Evolutionary conservation across 1,140 invertebrate species (phyloP).

Genomic region (Pentalonia nigronervosa): DNA sequence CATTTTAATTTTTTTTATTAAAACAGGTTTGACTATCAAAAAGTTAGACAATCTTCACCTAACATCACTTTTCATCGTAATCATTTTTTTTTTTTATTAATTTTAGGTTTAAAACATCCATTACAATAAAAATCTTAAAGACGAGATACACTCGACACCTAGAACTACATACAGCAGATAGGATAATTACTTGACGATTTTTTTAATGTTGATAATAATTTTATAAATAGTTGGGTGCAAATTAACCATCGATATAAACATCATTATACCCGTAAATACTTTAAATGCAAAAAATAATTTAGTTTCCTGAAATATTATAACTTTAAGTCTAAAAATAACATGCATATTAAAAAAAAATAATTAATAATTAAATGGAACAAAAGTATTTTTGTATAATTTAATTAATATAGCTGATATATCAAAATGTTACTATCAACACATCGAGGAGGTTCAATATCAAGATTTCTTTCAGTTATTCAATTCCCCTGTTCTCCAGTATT

Average conservation of each 20-base stretch:
- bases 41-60: too few species aligned
- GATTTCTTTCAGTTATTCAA: neutral
- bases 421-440: neutral
- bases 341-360: neutral
- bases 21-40: too few species aligned
- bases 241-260: neutral
- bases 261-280: neutral
- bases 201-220: neutral
- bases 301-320: neutral
- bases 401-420: neutral
- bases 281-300: neutral
- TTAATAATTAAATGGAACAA: neutral
- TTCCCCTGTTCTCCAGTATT: neutral
- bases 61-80: too few species aligned
- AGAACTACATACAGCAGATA: too few species aligned
- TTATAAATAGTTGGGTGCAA: neutral
- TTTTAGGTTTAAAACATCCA: too few species aligned
- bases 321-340: neutral
- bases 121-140: neutral
- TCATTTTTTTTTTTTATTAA: too few species aligned
- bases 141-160: too few species aligned
- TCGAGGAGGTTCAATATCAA: neutral
- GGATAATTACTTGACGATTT: neutral
- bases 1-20: too few species aligned
- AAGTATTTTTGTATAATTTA: constrained; percentile 12